These are phyloP conservation scores for Coreoperca whiteheadi DNA, from an alignment of 2,113 vertebrate genomes.

Conservation along the genomic window DNA sequence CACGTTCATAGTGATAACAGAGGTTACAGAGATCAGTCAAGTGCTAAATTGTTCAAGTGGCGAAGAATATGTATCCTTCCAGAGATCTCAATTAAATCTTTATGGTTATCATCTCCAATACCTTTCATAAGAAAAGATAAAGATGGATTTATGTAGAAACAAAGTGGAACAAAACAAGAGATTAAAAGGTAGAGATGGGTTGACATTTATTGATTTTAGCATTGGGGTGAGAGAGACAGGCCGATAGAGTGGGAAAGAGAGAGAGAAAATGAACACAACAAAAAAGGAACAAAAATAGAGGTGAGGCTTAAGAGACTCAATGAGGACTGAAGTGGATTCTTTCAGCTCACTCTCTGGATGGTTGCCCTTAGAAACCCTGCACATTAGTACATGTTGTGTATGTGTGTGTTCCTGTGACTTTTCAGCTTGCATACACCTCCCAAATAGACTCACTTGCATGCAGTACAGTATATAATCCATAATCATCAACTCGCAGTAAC, in stretches of 20 bases:
- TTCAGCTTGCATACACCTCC: background rate
- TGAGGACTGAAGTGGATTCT: conserved; percentile 49
- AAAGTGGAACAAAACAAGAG: conserved; percentile 18
- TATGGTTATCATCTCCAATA: background rate
- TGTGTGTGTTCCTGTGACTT: conserved; percentile 3
- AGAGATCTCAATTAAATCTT: conserved; percentile 35
- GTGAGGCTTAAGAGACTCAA: conserved; percentile 35
- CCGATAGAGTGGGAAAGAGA: background rate
- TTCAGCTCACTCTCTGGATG: conserved; percentile 43
- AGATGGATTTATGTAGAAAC: background rate
- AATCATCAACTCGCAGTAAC: background rate
- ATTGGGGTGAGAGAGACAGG: background rate
- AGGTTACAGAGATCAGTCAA: background rate
- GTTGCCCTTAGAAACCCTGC: conserved; percentile 35
- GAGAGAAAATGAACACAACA: background rate
- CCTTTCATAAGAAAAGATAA: background rate
- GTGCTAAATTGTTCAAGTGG: background rate
- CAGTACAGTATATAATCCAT: background rate
- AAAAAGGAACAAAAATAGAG: conserved; percentile 30
- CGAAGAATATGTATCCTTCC: conserved; percentile 13
- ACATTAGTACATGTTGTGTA: background rate
- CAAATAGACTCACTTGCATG: background rate
- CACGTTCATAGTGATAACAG: conserved; percentile 25
- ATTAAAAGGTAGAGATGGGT: conserved; percentile 12
- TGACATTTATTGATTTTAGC: conserved; percentile 21